A percentile compares a stretch with the other conserved stretches of the same genome.
Evolutionary conservation across 2,113 vertebrate species (phyloP).

Genomic region (Sus scrofa): T2T-Sscrofa CM000815.6:130530001-130530500

Average conservation of each 20-base stretch:
- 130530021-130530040: conserved; percentile 48
- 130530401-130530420: no score
- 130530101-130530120: conserved; percentile 11
- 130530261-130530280: neutral
- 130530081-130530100: neutral
- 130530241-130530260: conserved; percentile 12
- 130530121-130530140: neutral
- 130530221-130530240: neutral
- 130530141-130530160: neutral
- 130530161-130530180: conserved; percentile 27
- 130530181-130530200: neutral
- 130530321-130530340: no score
- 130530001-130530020: conserved; percentile 60
- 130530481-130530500: neutral
- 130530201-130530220: conserved; percentile 6
- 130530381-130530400: no score
- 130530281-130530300: neutral
- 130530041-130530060: neutral
- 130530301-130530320: conserved; percentile 36
- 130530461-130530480: neutral
- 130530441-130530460: conserved; percentile 2
- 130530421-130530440: no score
- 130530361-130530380: no score
- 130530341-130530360: no score
- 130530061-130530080: neutral